Evolutionary conservation across 2,888 invertebrate genomes (phyloP), one percentile per base, ranked within the genome.

Genomic region (Drosophila greeni): DNA sequence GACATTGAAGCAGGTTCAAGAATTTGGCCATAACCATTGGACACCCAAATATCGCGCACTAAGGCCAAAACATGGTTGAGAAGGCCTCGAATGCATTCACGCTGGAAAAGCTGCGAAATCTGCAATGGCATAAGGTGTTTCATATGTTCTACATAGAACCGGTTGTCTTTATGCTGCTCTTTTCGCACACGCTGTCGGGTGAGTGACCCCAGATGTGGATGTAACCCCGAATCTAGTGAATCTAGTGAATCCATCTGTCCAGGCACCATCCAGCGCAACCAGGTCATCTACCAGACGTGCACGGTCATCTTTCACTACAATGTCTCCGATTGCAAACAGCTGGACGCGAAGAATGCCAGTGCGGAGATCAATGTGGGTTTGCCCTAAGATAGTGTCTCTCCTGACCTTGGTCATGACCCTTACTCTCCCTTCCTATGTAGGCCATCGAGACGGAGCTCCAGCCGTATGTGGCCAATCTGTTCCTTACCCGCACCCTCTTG

Each of bases 211-310:
- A 12, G 12, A 14, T 14, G n/a, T n/a, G n/a, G n/a, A n/a, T n/a
- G n/a, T n/a, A n/a, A n/a, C 29, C 5, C 16, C 37, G 24, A 23
- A 34, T 42, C 29, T 33, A 23, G 20, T 47, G 18, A 31, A 20
- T 20, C 29, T 40, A 39, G n/a, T 23, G 1, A 31, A 24, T 16
- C 11, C 16, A 14, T 33, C 7, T 33, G 9, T 11, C 6, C 54
- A 88, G 88, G 76, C 51, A 86, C 88, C 4, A 85, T 93, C n/a
- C 88, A 92, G 66, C 91, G 91, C 72, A 94, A 94, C 87, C 90
- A 95, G 74, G 87, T 94, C 49, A 87, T 94, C 20, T 93, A 92
- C 82, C 91, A 93, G 72, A 92, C 93, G 2, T 95, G 95, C 86
- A 91, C 91, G 33, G 89, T 91, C 52, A 89, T 91, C 5, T 88